Base-by-base conservation (phyloP, 2,797 vertebrate genomes). In the Enteromius treurensis region DNA sequence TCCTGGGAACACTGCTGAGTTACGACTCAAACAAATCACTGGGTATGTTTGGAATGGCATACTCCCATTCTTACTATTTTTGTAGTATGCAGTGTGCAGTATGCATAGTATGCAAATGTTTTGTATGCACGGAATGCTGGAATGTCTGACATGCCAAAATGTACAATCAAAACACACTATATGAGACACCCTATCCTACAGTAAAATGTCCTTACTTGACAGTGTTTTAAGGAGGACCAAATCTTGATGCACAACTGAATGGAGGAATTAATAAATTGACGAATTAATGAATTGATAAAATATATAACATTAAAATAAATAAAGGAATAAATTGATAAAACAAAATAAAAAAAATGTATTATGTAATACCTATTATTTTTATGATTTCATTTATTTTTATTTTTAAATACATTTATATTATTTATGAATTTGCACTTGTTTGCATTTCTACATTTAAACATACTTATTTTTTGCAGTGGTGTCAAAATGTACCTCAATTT, bases 1-100 rank as follows among this genome's bases (percentile, higher is more conserved):
- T 77, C 75, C 47, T 82, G 32, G 40, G 53, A 81, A 58, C 53
- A 47, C 26, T 26, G 62, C 17, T 76, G 47, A 70, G 34, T 60
- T 29, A 69, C 49, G 81, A 70, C 40, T 49, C 58, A 17, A 34
- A 29, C 10, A 55, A 77, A 68, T 76, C 62, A 55, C 19, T 15
- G 13, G 37, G 53, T 69, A 78, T 49, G 75, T 77, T 70, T 77
- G 74, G 74, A 83, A 83, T 77, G 81, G 26, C 37, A 83, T 60
- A 23, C 74, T 70, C 40, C 65, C 40, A n/a, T 17, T 77, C 26
- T 23, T 40, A 37, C 64, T 83, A 83, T 77, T 77, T 83, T 34
- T 62, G 64, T 37, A 60, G 64, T 77, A 77, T 55, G 71, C 80
- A 60, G 64, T 77, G 70, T 55, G 71, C 80, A 58, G 62, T 37